phyloP scores from a whole-genome alignment of 2,797 vertebrate species.

The Sciaenops ocellatus region DNA sequence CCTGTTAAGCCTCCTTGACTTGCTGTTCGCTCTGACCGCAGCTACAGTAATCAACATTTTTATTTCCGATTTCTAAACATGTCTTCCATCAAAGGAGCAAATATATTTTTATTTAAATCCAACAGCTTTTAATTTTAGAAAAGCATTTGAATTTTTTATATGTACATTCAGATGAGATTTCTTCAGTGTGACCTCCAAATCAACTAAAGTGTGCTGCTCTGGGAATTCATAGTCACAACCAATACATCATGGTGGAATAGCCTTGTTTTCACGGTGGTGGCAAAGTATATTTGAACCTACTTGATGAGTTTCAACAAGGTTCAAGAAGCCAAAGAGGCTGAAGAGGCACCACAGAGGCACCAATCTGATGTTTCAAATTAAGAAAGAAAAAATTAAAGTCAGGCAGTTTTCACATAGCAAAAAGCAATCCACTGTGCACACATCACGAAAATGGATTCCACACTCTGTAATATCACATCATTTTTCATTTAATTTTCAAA shows the following conservation, averaged over 20 bases:
- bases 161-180: conserved; percentile 10
- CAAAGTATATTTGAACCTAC: background rate
- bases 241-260: background rate
- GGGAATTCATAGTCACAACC: background rate
- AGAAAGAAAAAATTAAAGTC: conserved; percentile 13
- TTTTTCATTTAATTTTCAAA: conserved; percentile 40
- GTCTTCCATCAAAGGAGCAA: background rate
- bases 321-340: conserved; percentile 12
- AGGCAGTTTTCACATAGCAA: background rate
- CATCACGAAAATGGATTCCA: conserved; percentile 18
- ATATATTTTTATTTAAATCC: background rate
- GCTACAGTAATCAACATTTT: conserved; percentile 1
- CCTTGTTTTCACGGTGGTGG: background rate
- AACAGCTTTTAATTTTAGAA: conserved; percentile 7
- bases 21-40: conserved; percentile 2
- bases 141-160: conserved; percentile 16
- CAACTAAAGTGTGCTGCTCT: background rate
- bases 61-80: conserved; percentile 13
- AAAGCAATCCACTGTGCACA: background rate
- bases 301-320: conserved; percentile 5
- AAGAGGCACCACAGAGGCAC: conserved; percentile 4
- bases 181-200: conserved; percentile 6
- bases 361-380: conserved; percentile 21
- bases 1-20: conserved; percentile 23
- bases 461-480: conserved; percentile 25